Evolutionary conservation across 2,797 vertebrate species (phyloP).

Genomic region (Silurus lanzhouensis): DNA sequence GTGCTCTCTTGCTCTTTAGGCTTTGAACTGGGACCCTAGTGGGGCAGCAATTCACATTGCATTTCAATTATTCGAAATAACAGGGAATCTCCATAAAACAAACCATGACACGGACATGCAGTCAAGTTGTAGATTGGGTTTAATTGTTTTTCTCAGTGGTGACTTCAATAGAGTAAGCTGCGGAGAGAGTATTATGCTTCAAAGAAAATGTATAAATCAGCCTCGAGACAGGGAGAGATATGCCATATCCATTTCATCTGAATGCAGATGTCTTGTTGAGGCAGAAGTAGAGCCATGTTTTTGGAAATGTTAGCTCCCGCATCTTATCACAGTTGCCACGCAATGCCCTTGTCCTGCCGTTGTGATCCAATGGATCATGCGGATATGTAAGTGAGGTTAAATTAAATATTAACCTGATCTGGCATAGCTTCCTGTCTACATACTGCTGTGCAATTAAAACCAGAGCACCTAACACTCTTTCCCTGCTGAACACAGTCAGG

Average conservation of each 20-base stretch:
- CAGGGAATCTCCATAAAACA: slow-evolving; percentile 47
- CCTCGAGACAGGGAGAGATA: slow-evolving; percentile 23
- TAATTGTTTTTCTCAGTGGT: slow-evolving; percentile 57
- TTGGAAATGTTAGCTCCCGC: slow-evolving; percentile 50
- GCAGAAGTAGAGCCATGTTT: slow-evolving; percentile 41
- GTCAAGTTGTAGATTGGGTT: slow-evolving; percentile 52
- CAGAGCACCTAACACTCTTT: slow-evolving; percentile 88
- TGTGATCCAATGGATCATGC: slow-evolving; percentile 64
- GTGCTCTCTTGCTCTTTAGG: slow-evolving; percentile 37
- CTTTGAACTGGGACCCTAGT: slow-evolving; percentile 41
- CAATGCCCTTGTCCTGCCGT: slow-evolving; percentile 51
- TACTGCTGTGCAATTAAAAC: slow-evolving; percentile 84
- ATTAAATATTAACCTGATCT: slow-evolving; percentile 91
- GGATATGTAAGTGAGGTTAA: slow-evolving; percentile 69
- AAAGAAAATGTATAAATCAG: background rate
- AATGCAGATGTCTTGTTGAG: slow-evolving; percentile 38
- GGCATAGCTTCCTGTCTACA: slow-evolving; percentile 68
- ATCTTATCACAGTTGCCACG: slow-evolving; percentile 58
- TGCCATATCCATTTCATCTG: slow-evolving; percentile 1
- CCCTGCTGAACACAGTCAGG: slow-evolving; percentile 87
- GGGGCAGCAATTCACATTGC: slow-evolving; percentile 34
- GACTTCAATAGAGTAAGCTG: slow-evolving; percentile 42
- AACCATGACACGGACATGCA: slow-evolving; percentile 54
- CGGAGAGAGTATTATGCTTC: background rate
- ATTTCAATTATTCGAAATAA: slow-evolving; percentile 56